These are phyloP conservation scores for Acanthurus tractus DNA, from an alignment of 2,797 vertebrate genomes.

Conservation along the genomic window DNA sequence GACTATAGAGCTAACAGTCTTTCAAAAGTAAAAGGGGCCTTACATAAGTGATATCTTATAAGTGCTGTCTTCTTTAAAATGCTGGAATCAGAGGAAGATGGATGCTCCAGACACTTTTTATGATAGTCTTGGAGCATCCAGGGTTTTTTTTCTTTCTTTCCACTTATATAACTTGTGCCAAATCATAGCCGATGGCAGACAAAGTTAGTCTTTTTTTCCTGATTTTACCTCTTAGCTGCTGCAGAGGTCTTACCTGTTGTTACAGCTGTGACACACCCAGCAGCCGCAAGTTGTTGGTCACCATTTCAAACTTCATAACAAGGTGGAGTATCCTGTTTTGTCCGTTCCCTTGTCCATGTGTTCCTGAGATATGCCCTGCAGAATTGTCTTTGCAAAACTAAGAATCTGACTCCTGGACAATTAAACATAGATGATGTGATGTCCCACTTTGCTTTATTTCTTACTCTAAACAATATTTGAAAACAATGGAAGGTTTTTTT, in stretches of 20 bases:
- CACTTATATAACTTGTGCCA: neutral
- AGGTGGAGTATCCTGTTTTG: constrained; percentile 20
- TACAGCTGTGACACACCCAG: constrained; percentile 12
- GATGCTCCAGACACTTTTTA: neutral
- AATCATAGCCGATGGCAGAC: neutral
- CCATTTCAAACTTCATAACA: neutral
- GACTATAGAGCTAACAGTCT: neutral
- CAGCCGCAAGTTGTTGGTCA: constrained; percentile 4
- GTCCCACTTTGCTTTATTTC: neutral
- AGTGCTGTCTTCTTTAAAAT: neutral
- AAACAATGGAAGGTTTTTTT: neutral
- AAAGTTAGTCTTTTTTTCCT: neutral
- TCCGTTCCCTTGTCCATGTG: neutral
- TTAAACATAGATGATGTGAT: neutral
- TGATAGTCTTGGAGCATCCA: neutral
- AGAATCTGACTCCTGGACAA: neutral
- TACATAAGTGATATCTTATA: neutral
- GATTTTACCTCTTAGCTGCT: neutral
- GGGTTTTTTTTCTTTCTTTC: neutral
- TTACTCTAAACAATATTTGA: neutral
- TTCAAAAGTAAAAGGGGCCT: neutral
- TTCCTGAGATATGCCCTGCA: neutral
- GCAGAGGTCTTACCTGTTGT: neutral
- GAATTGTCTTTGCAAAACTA: neutral
- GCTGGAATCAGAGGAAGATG: neutral